Conservation (phyloP, 2,888 invertebrate genomes). For the Polymixis lichenea region DNA sequence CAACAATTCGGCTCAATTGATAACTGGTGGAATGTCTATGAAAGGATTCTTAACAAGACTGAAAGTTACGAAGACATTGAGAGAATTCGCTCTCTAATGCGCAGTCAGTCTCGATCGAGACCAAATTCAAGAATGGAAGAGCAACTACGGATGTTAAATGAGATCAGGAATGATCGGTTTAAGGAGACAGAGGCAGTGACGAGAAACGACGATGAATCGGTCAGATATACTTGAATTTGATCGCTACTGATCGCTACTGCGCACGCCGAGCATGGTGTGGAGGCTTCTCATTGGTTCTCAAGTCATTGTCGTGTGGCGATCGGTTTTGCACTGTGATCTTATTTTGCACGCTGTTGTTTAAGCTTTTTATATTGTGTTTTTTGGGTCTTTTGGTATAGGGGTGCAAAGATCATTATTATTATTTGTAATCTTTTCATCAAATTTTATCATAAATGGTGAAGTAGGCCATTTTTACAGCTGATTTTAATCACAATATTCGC, state of each 20-base stretch:
- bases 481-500: background rate
- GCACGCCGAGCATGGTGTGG: conserved; percentile 70
- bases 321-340: conserved; percentile 49
- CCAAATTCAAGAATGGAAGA: conserved; percentile 85
- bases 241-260: conserved; percentile 40
- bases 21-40: conserved; percentile 88
- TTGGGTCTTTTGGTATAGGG: conserved; percentile 17
- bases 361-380: conserved; percentile 52
- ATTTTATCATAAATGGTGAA: too few species aligned
- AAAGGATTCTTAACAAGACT: conserved; percentile 81
- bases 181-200: conserved; percentile 81
- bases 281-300: conserved; percentile 62
- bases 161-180: conserved; percentile 81
- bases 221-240: conserved; percentile 76
- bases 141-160: conserved; percentile 83
- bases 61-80: conserved; percentile 76
- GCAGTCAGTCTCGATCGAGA: conserved; percentile 73
- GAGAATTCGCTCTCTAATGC: conserved; percentile 69
- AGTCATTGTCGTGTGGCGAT: conserved; percentile 56
- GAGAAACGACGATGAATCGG: conserved; percentile 82
- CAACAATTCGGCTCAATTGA: conserved; percentile 88
- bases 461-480: background rate
- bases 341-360: conserved; percentile 46
- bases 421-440: background rate
- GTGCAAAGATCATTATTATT: background rate